Percentiles rank a stretch among this genome's conserved stretches.
These are phyloP conservation scores for Columba janthina DNA, from an alignment of 2,113 vertebrate genomes.

Conservation along the genomic window DNA sequence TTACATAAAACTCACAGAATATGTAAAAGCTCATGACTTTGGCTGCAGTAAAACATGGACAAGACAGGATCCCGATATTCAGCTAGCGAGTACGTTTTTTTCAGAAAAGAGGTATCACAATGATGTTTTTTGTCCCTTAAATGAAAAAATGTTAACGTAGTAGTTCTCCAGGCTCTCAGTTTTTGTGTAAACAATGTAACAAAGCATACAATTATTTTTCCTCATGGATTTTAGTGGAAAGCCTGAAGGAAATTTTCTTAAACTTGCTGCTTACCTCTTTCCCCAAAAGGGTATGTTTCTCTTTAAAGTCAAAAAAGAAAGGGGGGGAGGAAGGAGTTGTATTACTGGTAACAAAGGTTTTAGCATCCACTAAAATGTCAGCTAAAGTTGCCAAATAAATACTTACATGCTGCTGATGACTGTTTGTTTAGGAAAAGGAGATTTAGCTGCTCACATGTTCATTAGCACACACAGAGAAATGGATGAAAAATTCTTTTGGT, in stretches of 20 bases:
- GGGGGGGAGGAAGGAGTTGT: neutral
- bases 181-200: constrained; percentile 59
- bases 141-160: constrained; percentile 56
- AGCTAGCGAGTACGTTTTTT: neutral
- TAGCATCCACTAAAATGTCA: constrained; percentile 71
- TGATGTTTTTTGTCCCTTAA: constrained; percentile 49
- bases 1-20: constrained; percentile 22
- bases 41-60: neutral
- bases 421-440: constrained; percentile 58
- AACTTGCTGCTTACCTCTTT: constrained; percentile 43
- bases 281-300: constrained; percentile 26
- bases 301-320: neutral
- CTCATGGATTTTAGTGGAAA: constrained; percentile 41
- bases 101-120: neutral
- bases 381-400: constrained; percentile 74
- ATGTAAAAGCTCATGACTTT: constrained; percentile 6
- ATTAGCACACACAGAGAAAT: constrained; percentile 58
- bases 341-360: constrained; percentile 67
- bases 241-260: constrained; percentile 57
- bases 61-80: neutral
- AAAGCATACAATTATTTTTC: constrained; percentile 64
- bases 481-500: constrained; percentile 58
- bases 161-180: constrained; percentile 53
- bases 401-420: constrained; percentile 60
- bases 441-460: constrained; percentile 65